Conservation (phyloP, 2,888 invertebrate genomes). For the Didymodactylos carnosus region DNA sequence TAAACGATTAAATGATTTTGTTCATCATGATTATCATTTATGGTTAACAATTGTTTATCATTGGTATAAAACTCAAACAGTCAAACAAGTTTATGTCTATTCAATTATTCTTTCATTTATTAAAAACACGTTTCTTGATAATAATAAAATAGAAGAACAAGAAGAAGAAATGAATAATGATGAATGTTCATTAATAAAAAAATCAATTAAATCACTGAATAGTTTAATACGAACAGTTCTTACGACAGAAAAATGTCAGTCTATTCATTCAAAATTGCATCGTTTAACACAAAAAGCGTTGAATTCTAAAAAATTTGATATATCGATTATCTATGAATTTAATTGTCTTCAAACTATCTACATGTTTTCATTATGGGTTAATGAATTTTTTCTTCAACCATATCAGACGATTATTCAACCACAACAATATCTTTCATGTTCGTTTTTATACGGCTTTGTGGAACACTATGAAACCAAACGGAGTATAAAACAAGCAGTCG, state of each 20-base stretch:
- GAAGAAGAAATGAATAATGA: too few relatives aligned
- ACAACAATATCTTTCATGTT: background rate
- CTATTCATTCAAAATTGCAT: background rate
- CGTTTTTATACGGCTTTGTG: background rate
- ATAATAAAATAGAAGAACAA: too few relatives aligned
- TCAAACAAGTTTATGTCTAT: background rate
- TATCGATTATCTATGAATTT: background rate
- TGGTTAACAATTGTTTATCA: background rate
- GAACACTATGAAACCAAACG: background rate
- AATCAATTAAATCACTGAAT: too few relatives aligned
- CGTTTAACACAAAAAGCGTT: background rate
- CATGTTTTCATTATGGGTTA: background rate
- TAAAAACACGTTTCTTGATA: background rate
- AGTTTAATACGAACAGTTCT: background rate
- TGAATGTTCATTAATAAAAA: too few relatives aligned
- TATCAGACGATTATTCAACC: background rate
- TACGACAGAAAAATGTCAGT: background rate
- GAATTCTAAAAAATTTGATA: background rate
- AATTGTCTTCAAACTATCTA: conserved; percentile 1
- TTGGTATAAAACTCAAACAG: background rate
- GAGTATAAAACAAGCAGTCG: background rate
- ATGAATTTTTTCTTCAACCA: background rate
- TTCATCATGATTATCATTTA: background rate
- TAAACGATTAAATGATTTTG: background rate
- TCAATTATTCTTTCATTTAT: background rate